Evolutionary conservation across 2,113 vertebrate genomes (phyloP), one percentile per base, ranked within the genome.

Genomic region (Callocephalon fimbriatum): DNA sequence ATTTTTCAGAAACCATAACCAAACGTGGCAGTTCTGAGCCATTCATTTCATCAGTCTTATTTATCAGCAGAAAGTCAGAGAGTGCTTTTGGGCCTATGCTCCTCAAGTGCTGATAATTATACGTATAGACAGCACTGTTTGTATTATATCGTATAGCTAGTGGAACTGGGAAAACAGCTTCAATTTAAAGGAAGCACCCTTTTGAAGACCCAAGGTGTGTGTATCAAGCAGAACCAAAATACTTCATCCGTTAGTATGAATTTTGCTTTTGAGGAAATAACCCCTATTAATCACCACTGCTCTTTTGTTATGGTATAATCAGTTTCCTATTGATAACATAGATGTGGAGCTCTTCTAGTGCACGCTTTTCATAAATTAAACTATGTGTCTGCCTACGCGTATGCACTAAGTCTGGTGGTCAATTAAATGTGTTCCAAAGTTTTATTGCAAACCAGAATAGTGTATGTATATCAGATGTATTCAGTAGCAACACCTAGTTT

Each of bases 1-100:
- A 94, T 96, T 95, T 97, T 96, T 96, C 96, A 97, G 94, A 85
- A 83, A 76, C 71, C 23, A 16, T 96, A 98, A 98, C 91, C 47
- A 94, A 98, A 81, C 78, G 56, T 98, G 98, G 94, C 98, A 98
- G 97, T 95, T 97, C 93, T 96, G 88, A 94, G 92, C 68, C 93
- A 58, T 95, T 98, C 13, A 51, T 94, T 97, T 95, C 90, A 97
- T 83, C 78, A 95, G 88, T 78, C 84, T 96, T 95, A 94, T 97
- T 97, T 98, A 97, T 97, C 93, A 94, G 70, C 82, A 81, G 88
- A 97, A 96, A 97, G 88, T 91, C 95, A 97, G 85, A 91, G 88
- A 96, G 91, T 6, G 32, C 85, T 98, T 96, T 91, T 85, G 86
- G 89, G 72, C 84, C 95, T 97, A 81, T 96, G 91, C 96, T 98